These are phyloP conservation scores for Catocala nupta DNA, from an alignment of 2,888 invertebrate species.

Conservation along the genomic window DNA sequence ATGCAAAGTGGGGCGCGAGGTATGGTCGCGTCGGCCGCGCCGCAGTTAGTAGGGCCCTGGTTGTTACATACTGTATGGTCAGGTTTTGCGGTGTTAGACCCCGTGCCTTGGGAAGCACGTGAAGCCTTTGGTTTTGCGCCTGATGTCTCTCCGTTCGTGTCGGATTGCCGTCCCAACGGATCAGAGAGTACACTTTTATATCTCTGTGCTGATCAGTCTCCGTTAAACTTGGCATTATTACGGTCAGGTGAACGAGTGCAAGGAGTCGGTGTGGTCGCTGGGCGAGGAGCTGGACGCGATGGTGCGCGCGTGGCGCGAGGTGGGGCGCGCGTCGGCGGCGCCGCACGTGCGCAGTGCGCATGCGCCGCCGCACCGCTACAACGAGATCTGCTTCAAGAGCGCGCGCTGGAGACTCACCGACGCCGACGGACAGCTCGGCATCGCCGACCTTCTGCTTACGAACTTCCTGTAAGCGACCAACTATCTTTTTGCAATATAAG, in stretches of 20 bases:
- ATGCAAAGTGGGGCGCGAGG: too few species aligned
- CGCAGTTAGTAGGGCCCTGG: too few species aligned
- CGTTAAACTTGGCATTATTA: background rate
- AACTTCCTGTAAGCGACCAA: constrained; percentile 93
- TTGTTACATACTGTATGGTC: too few species aligned
- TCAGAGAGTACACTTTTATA: too few species aligned
- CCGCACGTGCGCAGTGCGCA: constrained; percentile 89
- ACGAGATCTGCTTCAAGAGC: constrained; percentile 98
- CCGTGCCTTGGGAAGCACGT: too few species aligned
- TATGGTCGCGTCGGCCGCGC: too few species aligned
- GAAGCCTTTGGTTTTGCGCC: too few species aligned
- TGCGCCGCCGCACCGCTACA: constrained; percentile 91
- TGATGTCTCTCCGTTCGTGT: too few species aligned
- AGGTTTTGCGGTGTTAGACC: too few species aligned
- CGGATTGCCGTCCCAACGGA: too few species aligned
- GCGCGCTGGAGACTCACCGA: constrained; percentile 99
- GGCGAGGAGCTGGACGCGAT: constrained; percentile 98
- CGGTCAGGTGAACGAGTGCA: constrained; percentile 93
- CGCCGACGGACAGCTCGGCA: constrained; percentile 98
- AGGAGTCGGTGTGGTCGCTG: constrained; percentile 94
- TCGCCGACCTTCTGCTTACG: constrained; percentile 97
- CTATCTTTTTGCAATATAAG: too few species aligned
- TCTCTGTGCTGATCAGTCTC: too few species aligned
- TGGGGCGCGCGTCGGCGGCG: constrained; percentile 89
- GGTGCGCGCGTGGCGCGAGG: constrained; percentile 96